Evolutionary conservation across 2,888 invertebrate genomes (phyloP).

Genomic region (Antheraea yamamai): DNA sequence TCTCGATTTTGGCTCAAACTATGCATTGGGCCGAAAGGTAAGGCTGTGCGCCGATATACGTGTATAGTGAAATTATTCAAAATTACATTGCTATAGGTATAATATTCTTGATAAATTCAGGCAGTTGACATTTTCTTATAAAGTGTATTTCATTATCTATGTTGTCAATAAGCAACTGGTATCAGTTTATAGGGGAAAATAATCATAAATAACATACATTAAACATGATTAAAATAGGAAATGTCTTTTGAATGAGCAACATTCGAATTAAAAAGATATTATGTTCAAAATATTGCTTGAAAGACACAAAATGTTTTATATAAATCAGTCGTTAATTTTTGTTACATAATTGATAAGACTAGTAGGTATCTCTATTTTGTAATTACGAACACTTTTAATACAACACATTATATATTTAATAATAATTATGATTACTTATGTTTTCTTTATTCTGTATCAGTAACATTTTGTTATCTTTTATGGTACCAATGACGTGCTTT

Average conservation of each 20-base stretch:
- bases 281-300: too few relatives aligned
- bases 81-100: background rate
- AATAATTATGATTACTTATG: background rate
- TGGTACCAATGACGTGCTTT: background rate
- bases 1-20: background rate
- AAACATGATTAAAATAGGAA: too few relatives aligned
- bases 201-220: too few relatives aligned
- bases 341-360: too few relatives aligned
- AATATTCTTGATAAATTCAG: background rate
- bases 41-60: constrained; percentile 1
- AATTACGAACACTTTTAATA: background rate
- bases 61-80: background rate
- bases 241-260: too few relatives aligned
- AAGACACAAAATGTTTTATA: too few relatives aligned
- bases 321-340: too few relatives aligned
- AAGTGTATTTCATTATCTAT: background rate
- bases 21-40: background rate
- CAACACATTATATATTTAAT: background rate
- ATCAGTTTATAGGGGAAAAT: too few relatives aligned
- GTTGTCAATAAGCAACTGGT: background rate
- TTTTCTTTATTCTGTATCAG: background rate
- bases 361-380: background rate
- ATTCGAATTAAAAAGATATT: too few relatives aligned
- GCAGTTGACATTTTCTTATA: background rate
- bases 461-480: background rate